Percentiles rank a stretch among this genome's conserved stretches.
Evolutionary conservation across 2,888 invertebrate species (phyloP).

Genomic region (Parelbella ahira): DNA sequence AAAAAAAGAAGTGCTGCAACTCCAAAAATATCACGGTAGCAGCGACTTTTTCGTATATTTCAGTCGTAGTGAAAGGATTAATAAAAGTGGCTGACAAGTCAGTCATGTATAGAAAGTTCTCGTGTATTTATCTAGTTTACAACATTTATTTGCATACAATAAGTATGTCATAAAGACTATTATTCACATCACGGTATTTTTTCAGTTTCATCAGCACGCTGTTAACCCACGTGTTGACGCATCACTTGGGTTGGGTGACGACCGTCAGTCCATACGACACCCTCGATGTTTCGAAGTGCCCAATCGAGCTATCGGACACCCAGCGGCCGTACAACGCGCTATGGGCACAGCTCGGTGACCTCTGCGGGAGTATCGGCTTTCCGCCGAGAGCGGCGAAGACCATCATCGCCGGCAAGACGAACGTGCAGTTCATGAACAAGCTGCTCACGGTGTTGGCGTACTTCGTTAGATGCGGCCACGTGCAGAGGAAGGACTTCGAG

Average conservation of each 20-base stretch:
- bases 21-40: too few species aligned
- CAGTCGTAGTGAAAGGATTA: too few species aligned
- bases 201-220: conserved; percentile 94
- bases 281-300: conserved; percentile 42
- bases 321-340: conserved; percentile 88
- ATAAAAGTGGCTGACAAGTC: too few species aligned
- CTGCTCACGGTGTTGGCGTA: conserved; percentile 90
- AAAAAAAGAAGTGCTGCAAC: too few species aligned
- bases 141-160: too few species aligned
- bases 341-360: conserved; percentile 93
- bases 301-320: conserved; percentile 12
- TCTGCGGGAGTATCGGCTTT: conserved; percentile 91
- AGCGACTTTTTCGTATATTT: too few species aligned
- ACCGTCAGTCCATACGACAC: conserved; percentile 83
- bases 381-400: conserved; percentile 89
- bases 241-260: conserved; percentile 95
- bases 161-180: too few species aligned
- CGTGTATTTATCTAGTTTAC: too few species aligned
- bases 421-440: conserved; percentile 84
- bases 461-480: conserved; percentile 90
- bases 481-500: conserved; percentile 75
- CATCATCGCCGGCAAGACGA: conserved; percentile 85
- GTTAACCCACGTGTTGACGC: conserved; percentile 91
- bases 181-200: too few species aligned
- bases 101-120: too few species aligned